Conservation (phyloP, 2,888 invertebrate species). For the Antheraea assamensis region DNA sequence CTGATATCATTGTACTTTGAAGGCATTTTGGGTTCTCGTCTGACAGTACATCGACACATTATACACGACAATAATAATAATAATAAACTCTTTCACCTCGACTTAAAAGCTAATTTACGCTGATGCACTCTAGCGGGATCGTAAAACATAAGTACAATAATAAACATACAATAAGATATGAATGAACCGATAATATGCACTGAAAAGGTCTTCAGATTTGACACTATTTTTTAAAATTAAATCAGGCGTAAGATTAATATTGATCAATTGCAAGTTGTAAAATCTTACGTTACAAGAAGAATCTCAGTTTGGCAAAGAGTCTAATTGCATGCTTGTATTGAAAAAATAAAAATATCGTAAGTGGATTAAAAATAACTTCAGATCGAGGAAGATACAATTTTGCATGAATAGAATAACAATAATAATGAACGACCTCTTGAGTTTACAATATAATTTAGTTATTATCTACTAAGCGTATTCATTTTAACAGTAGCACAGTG, state of each 20-base stretch:
- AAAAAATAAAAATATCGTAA: no score
- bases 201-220: not conserved
- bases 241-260: no score
- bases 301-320: no score
- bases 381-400: not conserved
- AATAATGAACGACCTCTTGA: not conserved
- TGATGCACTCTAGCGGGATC: not conserved
- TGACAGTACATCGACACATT: conserved; percentile 48
- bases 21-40: conserved; percentile 37
- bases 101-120: conserved; percentile 6
- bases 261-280: no score
- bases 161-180: conserved; percentile 21
- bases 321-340: no score
- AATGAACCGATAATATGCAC: not conserved
- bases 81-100: conserved; percentile 48
- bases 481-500: conserved; percentile 7
- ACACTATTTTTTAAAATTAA: no score
- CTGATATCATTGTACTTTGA: conserved; percentile 38
- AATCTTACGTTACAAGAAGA: no score
- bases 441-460: not conserved
- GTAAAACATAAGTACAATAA: conserved; percentile 9
- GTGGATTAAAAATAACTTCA: not conserved
- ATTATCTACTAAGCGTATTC: conserved; percentile 1
- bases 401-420: not conserved
- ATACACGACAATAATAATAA: conserved; percentile 32